A percentile compares a stretch with the other conserved stretches of the same genome.
Evolutionary conservation across 1,140 invertebrate species (phyloP).

Genomic region (Saccostrea glomerata): DNA sequence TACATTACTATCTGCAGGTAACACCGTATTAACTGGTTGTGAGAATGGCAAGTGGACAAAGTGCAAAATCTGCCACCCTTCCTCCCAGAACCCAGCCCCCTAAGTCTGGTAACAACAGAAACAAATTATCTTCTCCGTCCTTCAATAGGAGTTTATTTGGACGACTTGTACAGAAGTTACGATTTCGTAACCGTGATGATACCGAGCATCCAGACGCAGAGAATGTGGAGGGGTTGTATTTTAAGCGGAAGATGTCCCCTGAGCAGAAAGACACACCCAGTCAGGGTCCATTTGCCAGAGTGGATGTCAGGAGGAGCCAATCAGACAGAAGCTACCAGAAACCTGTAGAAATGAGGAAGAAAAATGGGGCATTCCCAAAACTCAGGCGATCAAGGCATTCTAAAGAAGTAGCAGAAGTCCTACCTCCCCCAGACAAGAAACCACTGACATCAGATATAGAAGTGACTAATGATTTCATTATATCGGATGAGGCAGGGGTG

Average conservation of each 20-base stretch:
- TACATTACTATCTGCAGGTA: neutral
- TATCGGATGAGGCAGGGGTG: constrained; percentile 42
- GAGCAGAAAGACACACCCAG: neutral
- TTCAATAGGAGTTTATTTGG: constrained; percentile 46
- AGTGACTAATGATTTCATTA: constrained; percentile 50
- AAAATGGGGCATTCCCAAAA: constrained; percentile 38
- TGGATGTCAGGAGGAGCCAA: constrained; percentile 44
- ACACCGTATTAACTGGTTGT: neutral
- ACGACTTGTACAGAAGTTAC: constrained; percentile 43
- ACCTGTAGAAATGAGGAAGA: constrained; percentile 39
- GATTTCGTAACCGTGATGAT: constrained; percentile 50
- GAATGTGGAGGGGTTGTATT: constrained; percentile 51
- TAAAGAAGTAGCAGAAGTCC: neutral
- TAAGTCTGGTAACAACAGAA: constrained; percentile 13
- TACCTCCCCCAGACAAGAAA: neutral
- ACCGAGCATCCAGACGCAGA: constrained; percentile 34
- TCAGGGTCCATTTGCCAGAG: neutral
- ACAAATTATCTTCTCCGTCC: constrained; percentile 9
- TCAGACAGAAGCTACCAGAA: constrained; percentile 48
- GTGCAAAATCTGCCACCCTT: constrained; percentile 40
- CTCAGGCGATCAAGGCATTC: neutral
- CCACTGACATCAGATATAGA: neutral
- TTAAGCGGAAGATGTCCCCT: constrained; percentile 30
- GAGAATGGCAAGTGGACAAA: constrained; percentile 27
- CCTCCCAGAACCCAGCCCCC: constrained; percentile 45